phyloP scores from a whole-genome alignment of 1,140 invertebrate genomes.

The Limonius californicus region DNA sequence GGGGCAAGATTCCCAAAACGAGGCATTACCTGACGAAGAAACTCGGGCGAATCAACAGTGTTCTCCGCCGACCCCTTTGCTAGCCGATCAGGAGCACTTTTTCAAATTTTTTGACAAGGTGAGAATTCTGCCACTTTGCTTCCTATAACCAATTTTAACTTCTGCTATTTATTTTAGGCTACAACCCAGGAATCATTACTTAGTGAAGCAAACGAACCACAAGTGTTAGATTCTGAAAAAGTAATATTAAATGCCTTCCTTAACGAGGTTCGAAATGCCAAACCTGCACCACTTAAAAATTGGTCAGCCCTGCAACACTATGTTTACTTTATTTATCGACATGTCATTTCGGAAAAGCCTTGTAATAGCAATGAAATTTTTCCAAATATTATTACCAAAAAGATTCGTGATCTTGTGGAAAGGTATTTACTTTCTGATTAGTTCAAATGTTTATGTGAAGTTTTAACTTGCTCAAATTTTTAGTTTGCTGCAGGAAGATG shows the following conservation, averaged over 20 bases:
- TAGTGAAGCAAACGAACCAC: not conserved
- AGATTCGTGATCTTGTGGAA: slow-evolving; percentile 17
- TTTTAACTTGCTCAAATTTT: not conserved
- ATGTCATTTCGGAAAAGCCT: slow-evolving; percentile 31
- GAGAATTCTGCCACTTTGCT: not conserved
- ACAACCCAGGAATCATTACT: no score
- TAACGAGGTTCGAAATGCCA: slow-evolving; percentile 34
- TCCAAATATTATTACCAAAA: slow-evolving; percentile 14
- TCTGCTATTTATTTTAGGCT: no score
- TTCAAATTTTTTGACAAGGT: slow-evolving; percentile 2
- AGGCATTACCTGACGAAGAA: no score
- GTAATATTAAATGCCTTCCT: slow-evolving; percentile 36
- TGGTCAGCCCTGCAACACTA: slow-evolving; percentile 42
- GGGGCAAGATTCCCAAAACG: no score
- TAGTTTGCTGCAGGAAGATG: slow-evolving; percentile 19
- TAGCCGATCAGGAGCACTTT: not conserved
- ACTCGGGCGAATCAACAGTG: not conserved
- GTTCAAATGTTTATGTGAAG: not conserved
- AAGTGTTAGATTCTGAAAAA: slow-evolving; percentile 25
- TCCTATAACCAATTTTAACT: no score
- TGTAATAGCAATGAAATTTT: slow-evolving; percentile 11
- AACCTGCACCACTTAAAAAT: slow-evolving; percentile 28
- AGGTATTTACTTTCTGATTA: not conserved
- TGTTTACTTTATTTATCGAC: slow-evolving; percentile 39
- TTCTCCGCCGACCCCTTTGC: not conserved